These are phyloP conservation scores for Zosterops japonicus DNA, from an alignment of 2,113 vertebrate genomes.

Conservation along the genomic window DNA sequence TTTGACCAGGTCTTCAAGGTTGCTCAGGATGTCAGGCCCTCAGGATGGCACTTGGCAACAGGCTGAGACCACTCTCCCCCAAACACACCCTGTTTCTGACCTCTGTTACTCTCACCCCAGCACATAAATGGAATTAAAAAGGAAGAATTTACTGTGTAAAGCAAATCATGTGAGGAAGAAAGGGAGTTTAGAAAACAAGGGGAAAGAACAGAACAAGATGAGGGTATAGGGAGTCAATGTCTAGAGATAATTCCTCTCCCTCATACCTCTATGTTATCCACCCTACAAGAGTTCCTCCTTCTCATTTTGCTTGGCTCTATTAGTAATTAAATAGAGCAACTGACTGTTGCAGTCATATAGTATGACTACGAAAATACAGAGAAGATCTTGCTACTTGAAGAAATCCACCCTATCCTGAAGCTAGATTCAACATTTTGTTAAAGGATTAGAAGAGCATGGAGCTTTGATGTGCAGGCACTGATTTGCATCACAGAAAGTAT, in stretches of 20 bases:
- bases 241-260: background rate
- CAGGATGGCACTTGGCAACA: background rate
- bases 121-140: background rate
- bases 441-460: background rate
- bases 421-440: constrained; percentile 6
- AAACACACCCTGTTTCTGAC: background rate
- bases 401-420: constrained; percentile 12
- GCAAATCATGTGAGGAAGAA: background rate
- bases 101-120: background rate
- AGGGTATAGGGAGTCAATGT: background rate
- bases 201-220: background rate
- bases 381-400: background rate
- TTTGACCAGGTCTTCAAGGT: background rate
- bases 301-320: background rate
- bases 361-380: background rate
- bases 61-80: background rate
- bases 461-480: constrained; percentile 26
- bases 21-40: background rate
- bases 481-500: constrained; percentile 34
- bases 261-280: background rate
- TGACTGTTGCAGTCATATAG: background rate
- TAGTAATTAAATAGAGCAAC: background rate
- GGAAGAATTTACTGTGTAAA: background rate
- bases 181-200: background rate
- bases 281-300: background rate